A percentile compares a stretch with the other conserved stretches of the same genome.
These are phyloP conservation scores for Cotesia congregata DNA, from an alignment of 2,888 invertebrate species.

Conservation along the genomic window DNA sequence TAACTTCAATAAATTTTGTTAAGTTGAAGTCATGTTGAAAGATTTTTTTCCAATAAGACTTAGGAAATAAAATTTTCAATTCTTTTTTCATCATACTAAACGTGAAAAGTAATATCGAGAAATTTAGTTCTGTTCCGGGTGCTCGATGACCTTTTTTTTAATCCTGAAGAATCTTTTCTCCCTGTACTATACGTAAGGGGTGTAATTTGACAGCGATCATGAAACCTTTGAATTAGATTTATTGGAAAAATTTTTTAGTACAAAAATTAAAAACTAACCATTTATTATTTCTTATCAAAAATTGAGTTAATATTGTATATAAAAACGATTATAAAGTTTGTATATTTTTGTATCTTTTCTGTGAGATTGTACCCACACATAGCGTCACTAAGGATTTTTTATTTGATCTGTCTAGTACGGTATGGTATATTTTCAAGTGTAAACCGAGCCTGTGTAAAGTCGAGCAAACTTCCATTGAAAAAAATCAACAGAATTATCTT, in stretches of 20 bases:
- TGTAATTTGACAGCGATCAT: not conserved
- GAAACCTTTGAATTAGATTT: not conserved
- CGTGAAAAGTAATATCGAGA: no score
- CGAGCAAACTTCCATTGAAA: constrained; percentile 4
- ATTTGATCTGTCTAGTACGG: not conserved
- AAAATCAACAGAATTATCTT: constrained; percentile 31
- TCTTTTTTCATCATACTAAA: no score
- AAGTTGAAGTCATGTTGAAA: no score
- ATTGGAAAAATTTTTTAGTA: not conserved
- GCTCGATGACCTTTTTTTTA: no score
- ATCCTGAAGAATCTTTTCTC: no score
- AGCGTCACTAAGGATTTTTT: not conserved
- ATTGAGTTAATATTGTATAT: not conserved
- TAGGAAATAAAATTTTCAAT: no score
- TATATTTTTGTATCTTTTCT: not conserved
- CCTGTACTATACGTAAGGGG: no score
- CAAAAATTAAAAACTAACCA: not conserved
- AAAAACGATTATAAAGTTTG: not conserved
- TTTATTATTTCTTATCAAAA: not conserved
- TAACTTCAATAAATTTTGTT: no score
- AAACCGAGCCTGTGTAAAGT: constrained; percentile 21
- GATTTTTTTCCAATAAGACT: no score
- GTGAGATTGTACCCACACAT: not conserved
- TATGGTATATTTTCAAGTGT: not conserved
- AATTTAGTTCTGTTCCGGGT: no score